Evolutionary conservation across 2,113 vertebrate species (phyloP).

Genomic region (Gambusia affinis): DNA sequence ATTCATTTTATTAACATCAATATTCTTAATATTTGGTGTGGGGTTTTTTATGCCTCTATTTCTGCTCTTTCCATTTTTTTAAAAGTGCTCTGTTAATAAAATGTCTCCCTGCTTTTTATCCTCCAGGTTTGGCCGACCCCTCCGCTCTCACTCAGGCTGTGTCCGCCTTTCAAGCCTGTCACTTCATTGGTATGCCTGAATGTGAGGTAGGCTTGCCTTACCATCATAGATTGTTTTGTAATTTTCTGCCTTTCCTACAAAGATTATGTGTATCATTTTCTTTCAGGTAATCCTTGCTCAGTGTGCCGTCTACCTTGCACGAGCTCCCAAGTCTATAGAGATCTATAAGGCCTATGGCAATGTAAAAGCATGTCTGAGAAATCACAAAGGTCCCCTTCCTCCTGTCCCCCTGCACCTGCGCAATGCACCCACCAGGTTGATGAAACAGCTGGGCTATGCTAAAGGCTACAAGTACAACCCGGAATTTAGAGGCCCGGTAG

Average conservation of each 20-base stretch:
- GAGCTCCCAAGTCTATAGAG: slow-evolving; percentile 91
- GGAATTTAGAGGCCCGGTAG: slow-evolving; percentile 80
- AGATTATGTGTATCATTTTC: not conserved
- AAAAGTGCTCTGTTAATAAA: not conserved
- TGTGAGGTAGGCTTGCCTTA: slow-evolving; percentile 87
- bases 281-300: slow-evolving; percentile 94
- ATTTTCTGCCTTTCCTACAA: not conserved
- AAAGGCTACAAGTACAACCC: slow-evolving; percentile 96
- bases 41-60: not conserved
- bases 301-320: slow-evolving; percentile 90
- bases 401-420: slow-evolving; percentile 93
- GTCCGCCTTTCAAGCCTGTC: slow-evolving; percentile 94
- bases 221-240: not conserved
- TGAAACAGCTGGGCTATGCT: slow-evolving; percentile 92
- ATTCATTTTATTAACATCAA: not conserved
- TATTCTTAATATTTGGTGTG: not conserved
- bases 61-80: not conserved
- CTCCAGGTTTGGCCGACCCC: slow-evolving; percentile 91
- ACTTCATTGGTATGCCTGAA: slow-evolving; percentile 98
- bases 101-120: slow-evolving; percentile 3
- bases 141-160: slow-evolving; percentile 92
- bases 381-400: slow-evolving; percentile 89
- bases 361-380: slow-evolving; percentile 89
- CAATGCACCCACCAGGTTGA: slow-evolving; percentile 90
- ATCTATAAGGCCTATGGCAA: slow-evolving; percentile 89